Evolutionary conservation across 2,113 vertebrate species (phyloP), one percentile per base, ranked within the genome.

Genomic region (Crotalus tigris): DNA sequence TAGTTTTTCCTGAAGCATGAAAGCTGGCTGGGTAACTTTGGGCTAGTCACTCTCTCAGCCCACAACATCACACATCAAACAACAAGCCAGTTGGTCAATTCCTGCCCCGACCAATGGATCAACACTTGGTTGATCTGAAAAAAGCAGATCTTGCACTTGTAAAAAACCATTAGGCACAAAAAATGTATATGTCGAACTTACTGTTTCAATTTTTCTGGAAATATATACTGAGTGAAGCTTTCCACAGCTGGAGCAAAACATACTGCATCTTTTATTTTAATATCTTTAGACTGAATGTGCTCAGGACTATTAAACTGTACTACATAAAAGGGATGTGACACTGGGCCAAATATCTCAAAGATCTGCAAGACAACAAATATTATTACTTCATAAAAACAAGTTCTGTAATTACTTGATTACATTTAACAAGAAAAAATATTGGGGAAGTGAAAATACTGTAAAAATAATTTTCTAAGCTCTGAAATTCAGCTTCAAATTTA

Each of bases 341-440:
- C 99, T 0, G 99, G 99, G 39, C 99, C 99, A 94, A 99, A 99
- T 92, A 99, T 97, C 96, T 99, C 99, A 96, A 99, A 99, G 95
- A 99, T 97, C 99, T 99, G 93, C 85, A 95, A 97, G 33, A 95
- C 1, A 95, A 95, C 90, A 51, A 93, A 93, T 33, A 95, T 39
- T 93, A 86, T 59, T 49, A 81, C n/a, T 93, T 93, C 15, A 93
- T 12, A 91, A 1, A 94, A 11, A 19, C 91, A 61, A 7, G 6
- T 61, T 94, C 81, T 44, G 54, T 24, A 51, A 54, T 64, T 92
- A 69, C 5, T 24, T 1, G 5, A 87, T 4, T 46, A 7, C 21
- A 44, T 53, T 91, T 75, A 26, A 46, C 24, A 81, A 44, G 24
- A 6, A 11, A 46, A 69, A 26, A 6, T 33, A 55, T 23, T 26